Evolutionary conservation across 2,113 vertebrate genomes (phyloP).

Genomic region (Daboia siamensis): DNA sequence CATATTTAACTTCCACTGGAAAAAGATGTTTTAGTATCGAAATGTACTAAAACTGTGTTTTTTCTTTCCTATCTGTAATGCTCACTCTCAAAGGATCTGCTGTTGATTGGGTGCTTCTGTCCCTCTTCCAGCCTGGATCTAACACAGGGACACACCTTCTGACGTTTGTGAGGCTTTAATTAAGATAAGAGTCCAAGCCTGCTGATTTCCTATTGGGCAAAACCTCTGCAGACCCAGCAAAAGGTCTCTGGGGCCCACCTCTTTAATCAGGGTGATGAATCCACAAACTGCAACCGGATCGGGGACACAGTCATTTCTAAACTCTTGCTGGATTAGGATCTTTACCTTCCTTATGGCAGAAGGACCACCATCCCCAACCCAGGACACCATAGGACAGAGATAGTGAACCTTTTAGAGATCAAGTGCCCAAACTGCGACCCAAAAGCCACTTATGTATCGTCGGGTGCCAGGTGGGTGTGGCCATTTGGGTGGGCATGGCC

Average conservation of each 20-base stretch:
- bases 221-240: neutral
- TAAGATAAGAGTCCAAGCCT: neutral
- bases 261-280: neutral
- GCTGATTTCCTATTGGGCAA: neutral
- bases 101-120: neutral
- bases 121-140: neutral
- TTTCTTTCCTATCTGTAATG: neutral
- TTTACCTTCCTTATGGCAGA: neutral
- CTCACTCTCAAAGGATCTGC: neutral
- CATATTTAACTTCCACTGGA: neutral
- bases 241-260: neutral
- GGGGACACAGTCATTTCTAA: neutral
- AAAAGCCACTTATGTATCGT: no score
- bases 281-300: neutral
- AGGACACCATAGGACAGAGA: neutral
- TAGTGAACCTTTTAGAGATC: no score
- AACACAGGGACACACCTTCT: neutral
- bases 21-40: neutral
- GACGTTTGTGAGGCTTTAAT: neutral
- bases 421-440: no score
- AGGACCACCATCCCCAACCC: neutral
- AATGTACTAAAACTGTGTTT: neutral
- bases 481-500: no score
- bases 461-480: no score
- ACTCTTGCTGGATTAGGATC: neutral